Conservation (phyloP, 2,113 vertebrate species). For the Pedetes capensis region DNA sequence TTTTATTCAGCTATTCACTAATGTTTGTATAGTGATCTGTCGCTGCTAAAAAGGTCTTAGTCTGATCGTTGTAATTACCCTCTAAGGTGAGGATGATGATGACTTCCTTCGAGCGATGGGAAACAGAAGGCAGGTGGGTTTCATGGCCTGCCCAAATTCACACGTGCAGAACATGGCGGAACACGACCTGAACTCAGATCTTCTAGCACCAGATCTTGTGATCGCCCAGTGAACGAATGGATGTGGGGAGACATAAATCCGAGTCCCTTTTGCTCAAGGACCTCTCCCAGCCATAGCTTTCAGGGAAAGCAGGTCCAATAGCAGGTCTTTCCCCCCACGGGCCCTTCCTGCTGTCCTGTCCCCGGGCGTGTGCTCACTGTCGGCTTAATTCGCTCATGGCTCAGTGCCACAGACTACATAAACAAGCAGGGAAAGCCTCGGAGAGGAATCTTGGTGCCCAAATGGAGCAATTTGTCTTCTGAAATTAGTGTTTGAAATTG, state of each 20-base stretch:
- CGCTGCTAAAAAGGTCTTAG: background rate
- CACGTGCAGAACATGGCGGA: background rate
- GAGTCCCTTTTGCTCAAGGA: background rate
- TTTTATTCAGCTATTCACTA: background rate
- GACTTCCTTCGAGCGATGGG: background rate
- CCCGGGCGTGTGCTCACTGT: background rate
- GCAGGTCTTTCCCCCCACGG: background rate
- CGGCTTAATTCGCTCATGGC: constrained; percentile 71
- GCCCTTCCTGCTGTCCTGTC: background rate
- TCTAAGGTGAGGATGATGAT: background rate
- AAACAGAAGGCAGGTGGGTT: background rate
- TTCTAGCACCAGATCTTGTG: background rate
- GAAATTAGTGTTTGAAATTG: constrained; percentile 77
- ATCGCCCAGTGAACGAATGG: background rate
- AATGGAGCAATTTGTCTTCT: constrained; percentile 73
- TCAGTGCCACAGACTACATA: constrained; percentile 58
- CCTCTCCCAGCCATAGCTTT: constrained; percentile 31
- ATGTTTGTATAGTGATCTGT: background rate
- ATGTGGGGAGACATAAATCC: background rate
- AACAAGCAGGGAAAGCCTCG: constrained; percentile 76
- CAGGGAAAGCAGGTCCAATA: constrained; percentile 57
- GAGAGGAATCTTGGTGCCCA: constrained; percentile 71
- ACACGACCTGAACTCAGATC: background rate
- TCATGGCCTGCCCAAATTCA: background rate
- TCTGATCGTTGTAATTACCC: background rate